Evolutionary conservation across 2,888 invertebrate genomes (phyloP), one percentile per base, ranked within the genome.

Genomic region (Amiota mariae): DNA sequence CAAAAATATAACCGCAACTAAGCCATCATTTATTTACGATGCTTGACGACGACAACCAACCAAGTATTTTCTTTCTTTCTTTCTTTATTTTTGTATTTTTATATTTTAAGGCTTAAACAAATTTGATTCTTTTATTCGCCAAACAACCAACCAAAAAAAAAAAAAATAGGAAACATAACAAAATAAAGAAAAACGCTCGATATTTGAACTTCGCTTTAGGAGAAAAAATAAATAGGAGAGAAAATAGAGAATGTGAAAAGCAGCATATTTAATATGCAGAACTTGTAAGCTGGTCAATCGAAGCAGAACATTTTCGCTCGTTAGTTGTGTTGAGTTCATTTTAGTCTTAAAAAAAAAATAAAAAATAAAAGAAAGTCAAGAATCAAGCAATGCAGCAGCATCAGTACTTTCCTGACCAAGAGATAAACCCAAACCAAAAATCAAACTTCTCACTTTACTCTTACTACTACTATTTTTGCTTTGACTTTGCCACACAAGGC

Each of bases 281-380:
- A 77, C 81, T 76, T 74, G 84, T 81, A 81, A 76, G 80, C 78
- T 82, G 85, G 84, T 84, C 84, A 85, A 85, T 85, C 84, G 84
- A 74, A 78, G 85, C 83, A 79, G 80, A 84, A 77, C 79, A 79
- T 72, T 73, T 74, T 78, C 72, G 76, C 85, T 83, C 81, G 85
- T 84, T 82, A 82, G 82, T 72, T 76, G 36, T 66, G 66, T 48
- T 63, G 36, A 36, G 36, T 36, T 36, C 36, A 36, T 36, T 36
- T 36, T 36, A 36, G 36, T 24, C 24, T 2, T n/a, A 49, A 54
- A 57, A 57, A 13, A 11, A 57, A 56, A 70, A 70, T 57, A 36
- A 36, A 36, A 15, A 70, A 68, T n/a, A 36, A 15, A 70, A 68
- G n/a, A 11, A 49, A n/a, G 2, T 11, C 36, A 59, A 10, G 8